Conservation (phyloP, 2,113 vertebrate species). For the human (Homo sapiens) region DNA sequence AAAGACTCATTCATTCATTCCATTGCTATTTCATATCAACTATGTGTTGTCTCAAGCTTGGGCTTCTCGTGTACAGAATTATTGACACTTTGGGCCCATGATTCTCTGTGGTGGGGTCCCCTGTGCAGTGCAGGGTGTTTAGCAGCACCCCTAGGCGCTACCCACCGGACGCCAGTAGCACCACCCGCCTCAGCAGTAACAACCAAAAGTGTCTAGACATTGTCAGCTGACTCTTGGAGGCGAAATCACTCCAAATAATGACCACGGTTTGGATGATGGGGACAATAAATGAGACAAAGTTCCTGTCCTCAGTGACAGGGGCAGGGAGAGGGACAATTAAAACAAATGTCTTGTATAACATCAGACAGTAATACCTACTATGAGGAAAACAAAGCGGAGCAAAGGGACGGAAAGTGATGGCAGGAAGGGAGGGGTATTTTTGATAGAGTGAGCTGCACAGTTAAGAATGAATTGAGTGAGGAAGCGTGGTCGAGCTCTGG, state of each 20-base stretch:
- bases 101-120: background rate
- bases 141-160: background rate
- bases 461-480: rapidly evolving
- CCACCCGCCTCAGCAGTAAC: background rate
- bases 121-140: rapidly evolving
- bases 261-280: rapidly evolving
- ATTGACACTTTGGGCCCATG: too few species aligned
- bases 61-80: background rate
- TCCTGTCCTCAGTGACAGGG: background rate
- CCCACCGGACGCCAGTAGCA: background rate
- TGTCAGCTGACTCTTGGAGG: too few species aligned
- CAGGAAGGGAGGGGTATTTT: background rate
- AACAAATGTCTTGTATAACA: background rate
- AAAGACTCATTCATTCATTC: background rate
- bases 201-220: background rate
- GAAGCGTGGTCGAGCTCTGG: rapidly evolving
- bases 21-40: background rate
- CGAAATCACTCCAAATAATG: background rate
- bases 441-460: background rate
- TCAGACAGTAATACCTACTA: rapidly evolving
- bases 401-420: background rate
- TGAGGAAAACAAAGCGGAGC: background rate
- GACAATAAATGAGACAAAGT: background rate
- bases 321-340: background rate
- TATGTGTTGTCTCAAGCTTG: rapidly evolving